These are phyloP conservation scores for Lipophrys pholis DNA, from an alignment of 2,113 vertebrate genomes.

Conservation along the genomic window DNA sequence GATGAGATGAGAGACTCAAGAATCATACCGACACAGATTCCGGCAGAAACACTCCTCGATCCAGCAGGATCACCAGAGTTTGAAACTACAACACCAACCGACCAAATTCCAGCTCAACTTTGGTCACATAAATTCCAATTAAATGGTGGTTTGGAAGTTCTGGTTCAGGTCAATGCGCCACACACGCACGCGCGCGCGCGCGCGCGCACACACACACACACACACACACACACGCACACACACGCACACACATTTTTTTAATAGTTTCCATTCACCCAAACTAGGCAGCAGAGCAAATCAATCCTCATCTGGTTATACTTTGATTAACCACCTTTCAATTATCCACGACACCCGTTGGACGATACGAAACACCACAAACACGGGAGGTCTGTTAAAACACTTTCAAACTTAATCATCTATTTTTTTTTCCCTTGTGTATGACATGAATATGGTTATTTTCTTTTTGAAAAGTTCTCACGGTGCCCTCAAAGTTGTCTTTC, in stretches of 20 bases:
- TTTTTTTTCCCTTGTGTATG: not conserved
- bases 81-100: conserved; percentile 43
- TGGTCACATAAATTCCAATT: conserved; percentile 59
- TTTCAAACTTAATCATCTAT: not conserved
- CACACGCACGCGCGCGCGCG: conserved; percentile 16
- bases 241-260: conserved; percentile 37
- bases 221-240: conserved; percentile 9
- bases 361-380: conserved; percentile 55
- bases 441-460: too few species aligned
- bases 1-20: conserved; percentile 41
- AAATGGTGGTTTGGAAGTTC: conserved; percentile 70
- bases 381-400: too few species aligned
- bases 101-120: conserved; percentile 61
- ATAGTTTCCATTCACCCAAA: conserved; percentile 77
- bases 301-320: conserved; percentile 87
- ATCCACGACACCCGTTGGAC: conserved; percentile 54
- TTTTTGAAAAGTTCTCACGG: too few species aligned
- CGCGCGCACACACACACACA: not conserved
- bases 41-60: conserved; percentile 57
- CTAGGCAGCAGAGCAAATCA: conserved; percentile 60
- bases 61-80: conserved; percentile 54
- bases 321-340: conserved; percentile 82
- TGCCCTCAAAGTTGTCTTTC: too few species aligned
- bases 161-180: conserved; percentile 59
- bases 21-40: conserved; percentile 55